Percentiles rank a stretch among this genome's conserved stretches.
phyloP scores from a whole-genome alignment of 2,888 invertebrate species.

The Scaeva pyrastri region DNA sequence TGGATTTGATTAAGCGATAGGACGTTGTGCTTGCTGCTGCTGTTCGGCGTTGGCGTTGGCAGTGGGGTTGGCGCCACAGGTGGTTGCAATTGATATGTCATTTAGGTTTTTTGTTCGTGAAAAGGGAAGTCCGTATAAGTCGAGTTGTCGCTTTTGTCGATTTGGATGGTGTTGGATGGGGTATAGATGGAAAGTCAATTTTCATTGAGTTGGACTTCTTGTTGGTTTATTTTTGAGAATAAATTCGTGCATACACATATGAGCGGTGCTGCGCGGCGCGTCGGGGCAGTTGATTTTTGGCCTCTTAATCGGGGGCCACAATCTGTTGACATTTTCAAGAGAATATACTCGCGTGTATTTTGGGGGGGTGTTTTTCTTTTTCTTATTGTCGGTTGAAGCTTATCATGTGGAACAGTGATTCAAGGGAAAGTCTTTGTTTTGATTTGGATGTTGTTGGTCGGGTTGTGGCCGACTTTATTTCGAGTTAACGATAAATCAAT shows the following conservation, averaged over 20 bases:
- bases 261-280: no score
- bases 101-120: slow-evolving; percentile 68
- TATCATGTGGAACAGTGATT: not conserved
- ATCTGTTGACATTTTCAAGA: slow-evolving; percentile 60
- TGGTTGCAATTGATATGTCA: slow-evolving; percentile 75
- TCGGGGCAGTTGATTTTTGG: slow-evolving; percentile 20
- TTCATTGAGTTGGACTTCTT: slow-evolving; percentile 23
- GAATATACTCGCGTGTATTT: not conserved
- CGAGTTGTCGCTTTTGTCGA: slow-evolving; percentile 5
- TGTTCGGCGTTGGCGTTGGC: no score
- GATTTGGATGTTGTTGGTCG: not conserved
- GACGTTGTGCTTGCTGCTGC: slow-evolving; percentile 62
- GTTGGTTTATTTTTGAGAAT: slow-evolving; percentile 30
- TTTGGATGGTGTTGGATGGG: not conserved
- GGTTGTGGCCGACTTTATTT: not conserved
- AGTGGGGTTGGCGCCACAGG: slow-evolving; percentile 70
- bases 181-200: slow-evolving; percentile 48
- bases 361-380: slow-evolving; percentile 53
- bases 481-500: not conserved
- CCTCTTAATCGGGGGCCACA: slow-evolving; percentile 49
- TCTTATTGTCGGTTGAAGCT: not conserved
- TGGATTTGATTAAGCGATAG: slow-evolving; percentile 75
- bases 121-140: slow-evolving; percentile 40
- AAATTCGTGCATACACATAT: not conserved
- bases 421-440: slow-evolving; percentile 13